Percentiles rank a stretch among this genome's conserved stretches.
Evolutionary conservation across 2,797 vertebrate species (phyloP).

Genomic region (Danio jaintianensis): DNA sequence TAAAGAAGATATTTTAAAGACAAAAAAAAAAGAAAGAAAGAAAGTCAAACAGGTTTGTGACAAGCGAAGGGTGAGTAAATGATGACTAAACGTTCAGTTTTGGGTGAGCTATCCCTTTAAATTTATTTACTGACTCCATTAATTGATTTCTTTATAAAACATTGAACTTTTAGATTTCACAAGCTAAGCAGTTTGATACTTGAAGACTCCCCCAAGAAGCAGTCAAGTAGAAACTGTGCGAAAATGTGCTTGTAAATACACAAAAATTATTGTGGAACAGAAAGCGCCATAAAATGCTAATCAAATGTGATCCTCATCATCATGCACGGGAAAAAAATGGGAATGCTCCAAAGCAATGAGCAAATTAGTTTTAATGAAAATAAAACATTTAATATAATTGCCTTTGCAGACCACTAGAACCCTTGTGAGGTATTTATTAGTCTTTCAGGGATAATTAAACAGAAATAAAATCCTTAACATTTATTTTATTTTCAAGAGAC

Average conservation of each 20-base stretch:
- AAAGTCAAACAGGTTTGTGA: no score
- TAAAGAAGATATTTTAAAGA: no score
- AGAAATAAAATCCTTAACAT: neutral
- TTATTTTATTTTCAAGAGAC: neutral
- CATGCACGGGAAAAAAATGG: neutral
- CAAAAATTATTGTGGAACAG: neutral
- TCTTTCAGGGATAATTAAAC: neutral
- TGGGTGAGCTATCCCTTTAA: neutral
- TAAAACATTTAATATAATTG: neutral
- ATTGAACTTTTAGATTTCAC: conserved; percentile 22
- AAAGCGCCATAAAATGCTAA: neutral
- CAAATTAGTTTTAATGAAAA: neutral
- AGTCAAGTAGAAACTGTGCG: conserved; percentile 21
- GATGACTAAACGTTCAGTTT: no score
- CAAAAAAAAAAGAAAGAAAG: no score
- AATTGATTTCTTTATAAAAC: conserved; percentile 49
- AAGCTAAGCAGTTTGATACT: neutral
- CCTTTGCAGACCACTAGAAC: neutral
- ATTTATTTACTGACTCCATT: neutral
- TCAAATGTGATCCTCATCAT: neutral
- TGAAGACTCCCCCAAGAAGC: conserved; percentile 5
- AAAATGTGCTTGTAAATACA: conserved; percentile 21
- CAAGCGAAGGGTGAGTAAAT: no score
- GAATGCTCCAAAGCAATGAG: neutral
- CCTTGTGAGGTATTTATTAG: neutral